A percentile compares a stretch with the other conserved stretches of the same genome.
Conservation (phyloP, 2,797 vertebrate species). For the Leucoraja ocellata region DNA sequence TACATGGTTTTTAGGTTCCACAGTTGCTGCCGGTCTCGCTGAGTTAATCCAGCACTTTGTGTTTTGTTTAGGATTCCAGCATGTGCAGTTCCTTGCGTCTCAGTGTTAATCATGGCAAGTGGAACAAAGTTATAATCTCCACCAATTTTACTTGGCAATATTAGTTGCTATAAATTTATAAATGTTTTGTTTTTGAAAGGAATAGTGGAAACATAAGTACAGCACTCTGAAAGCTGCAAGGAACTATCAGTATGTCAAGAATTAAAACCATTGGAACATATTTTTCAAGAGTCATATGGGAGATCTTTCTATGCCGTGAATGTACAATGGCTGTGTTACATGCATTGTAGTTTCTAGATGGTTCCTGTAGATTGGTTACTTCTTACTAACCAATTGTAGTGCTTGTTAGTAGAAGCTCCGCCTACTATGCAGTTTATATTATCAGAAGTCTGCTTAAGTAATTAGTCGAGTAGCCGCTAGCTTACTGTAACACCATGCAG, state of each 20-base stretch:
- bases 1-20: too few relatives aligned
- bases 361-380: neutral
- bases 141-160: neutral
- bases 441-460: too few relatives aligned
- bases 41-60: too few relatives aligned
- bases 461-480: too few relatives aligned
- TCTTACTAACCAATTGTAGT: too few relatives aligned
- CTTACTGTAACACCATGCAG: too few relatives aligned
- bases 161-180: neutral
- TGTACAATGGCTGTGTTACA: neutral
- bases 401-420: too few relatives aligned
- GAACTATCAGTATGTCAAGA: neutral
- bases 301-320: neutral
- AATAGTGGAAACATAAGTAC: neutral
- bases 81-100: too few relatives aligned
- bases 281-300: neutral
- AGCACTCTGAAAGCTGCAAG: neutral
- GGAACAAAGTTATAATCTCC: neutral
- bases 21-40: too few relatives aligned
- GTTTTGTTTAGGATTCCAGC: too few relatives aligned
- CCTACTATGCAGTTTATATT: too few relatives aligned
- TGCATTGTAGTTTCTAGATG: neutral
- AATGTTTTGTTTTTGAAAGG: neutral
- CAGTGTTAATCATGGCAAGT: neutral
- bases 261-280: constrained; percentile 5